Evolutionary conservation across 2,797 vertebrate species (phyloP).

Genomic region (Enteromius treurensis): DNA sequence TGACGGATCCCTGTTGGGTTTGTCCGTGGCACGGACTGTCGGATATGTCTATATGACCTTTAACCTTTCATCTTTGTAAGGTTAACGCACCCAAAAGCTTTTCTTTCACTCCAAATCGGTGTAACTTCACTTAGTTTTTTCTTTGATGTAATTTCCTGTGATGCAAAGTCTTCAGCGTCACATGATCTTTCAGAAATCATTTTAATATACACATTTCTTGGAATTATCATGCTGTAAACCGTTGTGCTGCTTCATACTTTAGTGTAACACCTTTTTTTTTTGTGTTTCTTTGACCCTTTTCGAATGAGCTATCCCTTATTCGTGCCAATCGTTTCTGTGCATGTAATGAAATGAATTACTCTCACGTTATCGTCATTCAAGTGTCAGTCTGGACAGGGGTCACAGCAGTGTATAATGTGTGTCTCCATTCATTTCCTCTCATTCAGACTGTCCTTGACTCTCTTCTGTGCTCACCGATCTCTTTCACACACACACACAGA

Average conservation of each 20-base stretch:
- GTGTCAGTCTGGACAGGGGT: slow-evolving; percentile 17
- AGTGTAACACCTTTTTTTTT: not conserved
- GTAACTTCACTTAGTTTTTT: not conserved
- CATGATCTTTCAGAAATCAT: not conserved
- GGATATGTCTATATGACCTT: not conserved
- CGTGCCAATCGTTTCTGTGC: not conserved
- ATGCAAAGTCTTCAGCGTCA: not conserved
- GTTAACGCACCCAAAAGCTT: not conserved
- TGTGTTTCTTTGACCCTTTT: not conserved
- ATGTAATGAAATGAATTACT: not conserved
- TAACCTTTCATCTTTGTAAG: slow-evolving; percentile 9
- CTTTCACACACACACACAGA: slow-evolving; percentile 30
- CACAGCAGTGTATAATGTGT: slow-evolving; percentile 50
- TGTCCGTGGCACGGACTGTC: not conserved
- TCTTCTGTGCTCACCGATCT: slow-evolving; percentile 15
- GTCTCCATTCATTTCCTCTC: slow-evolving; percentile 70
- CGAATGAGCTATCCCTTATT: not conserved
- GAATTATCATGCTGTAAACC: not conserved
- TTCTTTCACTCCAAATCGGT: not conserved
- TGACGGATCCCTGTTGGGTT: not conserved
- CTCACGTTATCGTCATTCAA: slow-evolving; percentile 3
- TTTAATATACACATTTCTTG: not conserved
- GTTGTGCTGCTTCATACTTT: not conserved
- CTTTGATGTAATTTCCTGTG: not conserved
- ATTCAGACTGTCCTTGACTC: slow-evolving; percentile 75